A percentile compares a stretch with the other conserved stretches of the same genome.
phyloP scores from a whole-genome alignment of 2,113 vertebrate species.

The Paradoxurus hermaphroditus region DNA sequence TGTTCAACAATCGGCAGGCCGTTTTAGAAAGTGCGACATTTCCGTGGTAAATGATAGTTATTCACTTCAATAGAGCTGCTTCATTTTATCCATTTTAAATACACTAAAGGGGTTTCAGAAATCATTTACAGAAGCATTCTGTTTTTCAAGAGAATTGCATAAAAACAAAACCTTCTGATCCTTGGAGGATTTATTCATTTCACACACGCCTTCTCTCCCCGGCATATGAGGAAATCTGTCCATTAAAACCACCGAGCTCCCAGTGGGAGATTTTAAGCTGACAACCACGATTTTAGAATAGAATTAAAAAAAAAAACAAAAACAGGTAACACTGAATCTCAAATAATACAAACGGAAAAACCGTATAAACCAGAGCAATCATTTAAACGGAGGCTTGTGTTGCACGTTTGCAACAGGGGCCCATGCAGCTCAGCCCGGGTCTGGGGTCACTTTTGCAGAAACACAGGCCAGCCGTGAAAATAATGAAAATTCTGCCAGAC shows the following conservation, averaged over 20 bases:
- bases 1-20: background rate
- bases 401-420: background rate
- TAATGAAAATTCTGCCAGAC: background rate
- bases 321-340: background rate
- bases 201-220: background rate
- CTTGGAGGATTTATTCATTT: background rate
- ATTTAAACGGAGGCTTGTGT: background rate
- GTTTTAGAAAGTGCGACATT: background rate
- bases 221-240: background rate
- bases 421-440: rapidly evolving
- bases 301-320: background rate
- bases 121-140: background rate
- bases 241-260: background rate
- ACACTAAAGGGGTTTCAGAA: background rate
- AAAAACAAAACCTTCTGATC: background rate
- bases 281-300: conserved; percentile 28
- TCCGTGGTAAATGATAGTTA: background rate
- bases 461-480: background rate
- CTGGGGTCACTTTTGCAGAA: background rate
- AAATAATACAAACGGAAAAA: background rate
- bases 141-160: background rate
- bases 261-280: background rate
- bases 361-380: background rate
- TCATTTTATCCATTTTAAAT: background rate
- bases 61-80: background rate